These are phyloP conservation scores for Phymorhynchus buccinoides DNA, from an alignment of 1,140 invertebrate genomes.

Conservation along the genomic window DNA sequence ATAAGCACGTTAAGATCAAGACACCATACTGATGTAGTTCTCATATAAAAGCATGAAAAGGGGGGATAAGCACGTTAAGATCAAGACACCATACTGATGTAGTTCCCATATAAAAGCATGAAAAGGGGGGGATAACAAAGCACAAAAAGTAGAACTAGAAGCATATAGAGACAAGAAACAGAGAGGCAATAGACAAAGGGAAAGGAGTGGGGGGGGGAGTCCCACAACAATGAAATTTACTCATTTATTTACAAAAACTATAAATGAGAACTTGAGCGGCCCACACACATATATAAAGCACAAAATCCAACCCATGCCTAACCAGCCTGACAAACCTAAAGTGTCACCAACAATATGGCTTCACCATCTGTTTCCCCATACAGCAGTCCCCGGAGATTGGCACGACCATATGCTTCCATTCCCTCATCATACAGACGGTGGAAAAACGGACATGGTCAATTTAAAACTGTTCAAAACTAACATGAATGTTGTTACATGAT, in stretches of 20 bases:
- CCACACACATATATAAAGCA: neutral
- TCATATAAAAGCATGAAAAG: too few relatives aligned
- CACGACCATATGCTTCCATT: neutral
- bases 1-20: too few relatives aligned
- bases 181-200: too few relatives aligned
- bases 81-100: too few relatives aligned
- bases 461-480: neutral
- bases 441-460: neutral
- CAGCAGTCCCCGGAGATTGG: neutral
- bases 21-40: too few relatives aligned
- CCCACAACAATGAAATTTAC: neutral
- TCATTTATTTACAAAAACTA: neutral
- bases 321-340: neutral
- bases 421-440: neutral
- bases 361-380: neutral
- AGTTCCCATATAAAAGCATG: too few relatives aligned
- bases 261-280: neutral
- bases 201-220: too few relatives aligned
- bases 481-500: neutral
- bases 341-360: neutral
- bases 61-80: too few relatives aligned
- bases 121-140: too few relatives aligned
- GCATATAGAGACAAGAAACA: too few relatives aligned
- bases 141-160: too few relatives aligned
- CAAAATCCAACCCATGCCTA: neutral